phyloP scores from a whole-genome alignment of 2,797 vertebrate genomes.

The Pseudochaenichthys georgianus region DNA sequence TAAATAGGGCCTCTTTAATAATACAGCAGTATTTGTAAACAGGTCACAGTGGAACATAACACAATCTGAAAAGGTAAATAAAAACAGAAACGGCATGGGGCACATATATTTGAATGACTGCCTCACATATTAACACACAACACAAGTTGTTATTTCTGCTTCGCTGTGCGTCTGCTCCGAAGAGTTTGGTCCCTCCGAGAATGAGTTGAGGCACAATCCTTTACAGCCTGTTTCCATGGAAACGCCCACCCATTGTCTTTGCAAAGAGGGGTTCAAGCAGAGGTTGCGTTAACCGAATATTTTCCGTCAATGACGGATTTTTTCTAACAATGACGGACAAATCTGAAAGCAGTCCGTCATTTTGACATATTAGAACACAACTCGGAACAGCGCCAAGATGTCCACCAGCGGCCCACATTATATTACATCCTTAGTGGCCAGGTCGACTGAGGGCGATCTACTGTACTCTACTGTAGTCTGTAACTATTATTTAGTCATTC shows the following conservation, averaged over 20 bases:
- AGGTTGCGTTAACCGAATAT: too few species aligned
- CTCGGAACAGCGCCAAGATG: too few species aligned
- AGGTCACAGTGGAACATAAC: neutral
- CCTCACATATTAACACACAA: neutral
- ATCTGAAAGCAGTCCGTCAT: too few species aligned
- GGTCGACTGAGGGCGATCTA: too few species aligned
- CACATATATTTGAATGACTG: constrained; percentile 5
- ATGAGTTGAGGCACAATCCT: neutral
- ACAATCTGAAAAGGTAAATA: neutral
- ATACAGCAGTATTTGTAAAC: neutral
- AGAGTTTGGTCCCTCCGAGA: constrained; percentile 10
- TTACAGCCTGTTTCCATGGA: constrained; percentile 37
- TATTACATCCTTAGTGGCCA: too few species aligned
- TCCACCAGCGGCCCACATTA: too few species aligned
- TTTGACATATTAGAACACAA: too few species aligned
- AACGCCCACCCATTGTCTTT: constrained; percentile 29
- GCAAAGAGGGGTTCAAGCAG: constrained; percentile 7
- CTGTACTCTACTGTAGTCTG: too few species aligned
- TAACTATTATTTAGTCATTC: too few species aligned
- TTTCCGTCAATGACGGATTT: too few species aligned
- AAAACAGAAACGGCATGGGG: constrained; percentile 3
- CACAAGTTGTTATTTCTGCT: constrained; percentile 8
- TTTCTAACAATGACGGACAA: too few species aligned
- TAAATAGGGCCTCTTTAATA: neutral
- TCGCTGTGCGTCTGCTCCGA: neutral